Conservation (phyloP, 2,113 vertebrate genomes). For the Tragelaphus strepsiceros region DNA sequence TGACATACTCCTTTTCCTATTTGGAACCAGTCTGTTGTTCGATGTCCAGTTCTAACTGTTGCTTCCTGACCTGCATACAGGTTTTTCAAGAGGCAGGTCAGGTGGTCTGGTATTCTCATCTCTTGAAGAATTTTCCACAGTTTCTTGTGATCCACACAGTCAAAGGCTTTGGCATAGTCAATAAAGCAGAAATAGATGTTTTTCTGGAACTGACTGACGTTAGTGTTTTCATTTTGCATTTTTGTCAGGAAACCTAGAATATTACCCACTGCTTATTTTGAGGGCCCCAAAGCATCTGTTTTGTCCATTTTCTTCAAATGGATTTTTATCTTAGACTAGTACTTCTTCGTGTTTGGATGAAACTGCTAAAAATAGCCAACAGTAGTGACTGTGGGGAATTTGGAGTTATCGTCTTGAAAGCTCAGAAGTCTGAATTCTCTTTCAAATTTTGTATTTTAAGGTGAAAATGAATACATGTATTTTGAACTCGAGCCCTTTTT, state of each 20-base stretch:
- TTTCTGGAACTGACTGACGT: neutral
- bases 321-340: neutral
- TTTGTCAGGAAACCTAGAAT: neutral
- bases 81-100: too few species aligned
- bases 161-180: too few species aligned
- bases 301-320: neutral
- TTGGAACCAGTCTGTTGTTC: too few species aligned
- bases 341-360: neutral
- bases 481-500: neutral
- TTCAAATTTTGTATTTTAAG: neutral
- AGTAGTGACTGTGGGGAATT: neutral
- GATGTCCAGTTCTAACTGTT: too few species aligned
- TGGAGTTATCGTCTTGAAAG: neutral
- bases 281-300: neutral
- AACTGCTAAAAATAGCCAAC: neutral
- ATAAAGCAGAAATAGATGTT: too few species aligned
- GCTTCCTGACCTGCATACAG: too few species aligned
- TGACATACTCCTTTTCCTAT: too few species aligned
- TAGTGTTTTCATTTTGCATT: neutral
- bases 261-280: neutral
- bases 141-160: too few species aligned
- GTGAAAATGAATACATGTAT: neutral
- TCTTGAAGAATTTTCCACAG: too few species aligned
- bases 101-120: too few species aligned
- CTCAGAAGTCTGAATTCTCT: neutral